A percentile compares a stretch with the other conserved stretches of the same genome.
phyloP scores from a whole-genome alignment of 2,888 invertebrate species.

The Cactoblastis cactorum region DNA sequence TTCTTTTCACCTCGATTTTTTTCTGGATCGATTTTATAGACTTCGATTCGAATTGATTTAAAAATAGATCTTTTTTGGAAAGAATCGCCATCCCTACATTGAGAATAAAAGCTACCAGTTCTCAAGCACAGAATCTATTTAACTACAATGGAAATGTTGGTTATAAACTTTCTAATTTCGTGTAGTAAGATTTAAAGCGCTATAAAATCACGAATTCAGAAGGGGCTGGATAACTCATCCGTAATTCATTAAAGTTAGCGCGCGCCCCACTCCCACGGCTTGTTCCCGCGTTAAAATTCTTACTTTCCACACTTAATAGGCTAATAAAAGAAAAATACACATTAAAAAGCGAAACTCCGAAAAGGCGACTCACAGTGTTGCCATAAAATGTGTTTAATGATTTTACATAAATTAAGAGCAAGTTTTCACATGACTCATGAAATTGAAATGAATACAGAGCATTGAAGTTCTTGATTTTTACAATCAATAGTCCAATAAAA shows the following conservation, averaged over 20 bases:
- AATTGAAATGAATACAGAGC: neutral
- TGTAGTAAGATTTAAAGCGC: constrained; percentile 57
- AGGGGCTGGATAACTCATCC: constrained; percentile 62
- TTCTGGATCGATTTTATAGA: too few relatives aligned
- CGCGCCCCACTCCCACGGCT: constrained; percentile 61
- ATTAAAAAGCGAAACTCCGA: constrained; percentile 29
- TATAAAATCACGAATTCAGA: constrained; percentile 66
- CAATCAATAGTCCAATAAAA: neutral
- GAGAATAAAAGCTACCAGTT: too few relatives aligned
- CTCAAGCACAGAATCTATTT: constrained; percentile 24
- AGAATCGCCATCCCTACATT: too few relatives aligned
- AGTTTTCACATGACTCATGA: neutral
- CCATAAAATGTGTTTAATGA: constrained; percentile 33
- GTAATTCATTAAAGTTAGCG: constrained; percentile 74
- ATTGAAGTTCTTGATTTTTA: too few relatives aligned
- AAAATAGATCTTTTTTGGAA: too few relatives aligned
- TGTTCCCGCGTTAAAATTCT: constrained; percentile 54
- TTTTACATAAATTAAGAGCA: constrained; percentile 47
- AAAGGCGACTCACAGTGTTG: constrained; percentile 30
- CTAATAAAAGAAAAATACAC: constrained; percentile 63
- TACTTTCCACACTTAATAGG: constrained; percentile 57
- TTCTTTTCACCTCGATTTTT: too few relatives aligned
- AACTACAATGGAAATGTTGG: constrained; percentile 40
- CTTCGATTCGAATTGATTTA: too few relatives aligned
- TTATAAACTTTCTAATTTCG: constrained; percentile 59